A percentile compares a stretch with the other conserved stretches of the same genome.
Evolutionary conservation across 2,797 vertebrate species (phyloP).

Genomic region (Semotilus atromaculatus): DNA sequence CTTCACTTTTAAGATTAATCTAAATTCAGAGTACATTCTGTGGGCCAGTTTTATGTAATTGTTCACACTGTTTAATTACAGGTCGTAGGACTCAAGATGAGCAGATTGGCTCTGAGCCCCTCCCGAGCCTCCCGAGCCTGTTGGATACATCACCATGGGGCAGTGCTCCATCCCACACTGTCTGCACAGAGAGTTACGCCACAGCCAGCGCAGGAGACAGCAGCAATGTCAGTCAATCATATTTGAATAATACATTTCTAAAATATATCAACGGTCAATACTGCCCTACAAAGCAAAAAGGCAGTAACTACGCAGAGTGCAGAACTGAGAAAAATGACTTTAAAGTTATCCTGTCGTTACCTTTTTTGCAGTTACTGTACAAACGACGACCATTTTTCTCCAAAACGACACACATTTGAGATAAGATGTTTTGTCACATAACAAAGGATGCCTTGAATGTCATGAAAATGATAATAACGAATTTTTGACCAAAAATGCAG

Average conservation of each 20-base stretch:
- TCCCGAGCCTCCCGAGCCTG: constrained; percentile 44
- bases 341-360: too few relatives aligned
- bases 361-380: too few relatives aligned
- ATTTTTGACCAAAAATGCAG: too few relatives aligned
- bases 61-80: constrained; percentile 30
- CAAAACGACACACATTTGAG: too few relatives aligned
- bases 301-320: too few relatives aligned
- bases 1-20: background rate
- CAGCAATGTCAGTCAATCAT: constrained; percentile 50
- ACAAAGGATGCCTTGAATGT: too few relatives aligned
- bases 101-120: background rate
- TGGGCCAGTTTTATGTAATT: background rate
- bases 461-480: too few relatives aligned
- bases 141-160: constrained; percentile 50
- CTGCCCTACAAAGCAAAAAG: too few relatives aligned
- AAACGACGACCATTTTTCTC: too few relatives aligned
- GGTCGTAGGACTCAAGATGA: constrained; percentile 5
- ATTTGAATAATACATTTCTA: background rate
- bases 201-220: constrained; percentile 40
- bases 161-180: constrained; percentile 27
- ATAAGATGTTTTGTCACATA: too few relatives aligned
- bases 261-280: background rate
- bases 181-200: constrained; percentile 44
- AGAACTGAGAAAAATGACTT: too few relatives aligned
- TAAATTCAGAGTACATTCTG: background rate